Base-by-base conservation (phyloP, 1,140 invertebrate genomes). In the Aphelinus certus region DNA sequence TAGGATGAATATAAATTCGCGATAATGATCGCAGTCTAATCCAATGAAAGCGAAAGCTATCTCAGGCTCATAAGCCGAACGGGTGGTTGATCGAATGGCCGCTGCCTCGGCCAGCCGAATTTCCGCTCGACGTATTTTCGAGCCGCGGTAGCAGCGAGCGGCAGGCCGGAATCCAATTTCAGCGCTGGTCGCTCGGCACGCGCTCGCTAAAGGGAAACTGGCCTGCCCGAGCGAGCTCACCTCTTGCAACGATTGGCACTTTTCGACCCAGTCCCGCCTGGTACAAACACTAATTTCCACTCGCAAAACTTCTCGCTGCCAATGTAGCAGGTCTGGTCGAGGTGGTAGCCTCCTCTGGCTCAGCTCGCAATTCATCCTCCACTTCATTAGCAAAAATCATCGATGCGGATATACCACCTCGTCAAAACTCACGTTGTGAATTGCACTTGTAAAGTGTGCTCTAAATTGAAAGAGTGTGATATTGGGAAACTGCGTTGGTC, bases 301-400 rank as follows among this genome's bases (percentile, higher is more conserved):
- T 64, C 64, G 47, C 64, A 55, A 71, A 81, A 79, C 67, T 81
- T 81, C 76, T 79, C 64, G 82, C 83, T 80, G 80, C 80, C 81
- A 83, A 79, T 82, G 80, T 79, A 81, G 73, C 78, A 81, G 80
- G 82, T 77, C 78, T 62, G 55, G 53, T 61, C 58, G 10, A 4
- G 10, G 51, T 60, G 69, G 51, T 71, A 58, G 55, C 48, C 47
- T 63, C 58, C 43, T 1, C 67, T 46, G 48, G 78, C 81, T 81
- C 81, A 81, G 81, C 82, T 76, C 79, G 78, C 81, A 79, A 79
- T 58, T 76, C 77, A 79, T 77, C 58, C 2, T 48, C 7, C 3
- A 46, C 53, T 43, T 48, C 49, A 69, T 7, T 45, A 10, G 51
- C 6, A 56, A 71, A 71, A 71, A 62, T 46, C 42, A 60, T 26